These are phyloP conservation scores for Tineola bisselliella DNA, from an alignment of 2,888 invertebrate genomes.

Conservation along the genomic window DNA sequence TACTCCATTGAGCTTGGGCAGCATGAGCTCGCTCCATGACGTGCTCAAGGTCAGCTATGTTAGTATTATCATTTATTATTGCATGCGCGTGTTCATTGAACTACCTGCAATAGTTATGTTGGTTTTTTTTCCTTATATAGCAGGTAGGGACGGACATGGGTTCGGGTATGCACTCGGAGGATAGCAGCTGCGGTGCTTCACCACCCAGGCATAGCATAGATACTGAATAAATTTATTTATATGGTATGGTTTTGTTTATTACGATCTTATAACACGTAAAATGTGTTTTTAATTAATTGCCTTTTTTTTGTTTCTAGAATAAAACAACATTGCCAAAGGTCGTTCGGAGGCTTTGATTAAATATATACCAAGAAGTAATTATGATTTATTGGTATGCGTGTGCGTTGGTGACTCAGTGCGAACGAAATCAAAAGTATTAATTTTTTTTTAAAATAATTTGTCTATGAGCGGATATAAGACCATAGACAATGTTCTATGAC, in stretches of 20 bases:
- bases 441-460: too few species aligned
- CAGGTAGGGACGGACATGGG: slow-evolving; percentile 39
- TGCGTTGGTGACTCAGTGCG: too few species aligned
- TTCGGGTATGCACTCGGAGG: slow-evolving; percentile 41
- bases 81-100: too few species aligned
- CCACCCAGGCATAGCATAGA: slow-evolving; percentile 28
- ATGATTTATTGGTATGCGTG: too few species aligned
- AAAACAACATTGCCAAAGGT: background rate
- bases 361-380: background rate
- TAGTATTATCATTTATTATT: background rate
- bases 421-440: too few species aligned
- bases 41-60: slow-evolving; percentile 65
- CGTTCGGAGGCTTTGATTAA: background rate
- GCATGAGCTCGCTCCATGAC: slow-evolving; percentile 81
- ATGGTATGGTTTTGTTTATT: too few species aligned
- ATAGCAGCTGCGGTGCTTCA: slow-evolving; percentile 50
- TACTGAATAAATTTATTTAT: background rate
- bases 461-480: too few species aligned
- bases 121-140: too few species aligned
- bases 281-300: background rate
- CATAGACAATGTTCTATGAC: too few species aligned
- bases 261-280: too few species aligned
- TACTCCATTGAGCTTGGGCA: slow-evolving; percentile 77
- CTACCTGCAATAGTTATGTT: too few species aligned
- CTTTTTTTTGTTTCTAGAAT: background rate